Base-by-base conservation (phyloP, 2,888 invertebrate species). In the Phyllotreta cruciferae region DNA sequence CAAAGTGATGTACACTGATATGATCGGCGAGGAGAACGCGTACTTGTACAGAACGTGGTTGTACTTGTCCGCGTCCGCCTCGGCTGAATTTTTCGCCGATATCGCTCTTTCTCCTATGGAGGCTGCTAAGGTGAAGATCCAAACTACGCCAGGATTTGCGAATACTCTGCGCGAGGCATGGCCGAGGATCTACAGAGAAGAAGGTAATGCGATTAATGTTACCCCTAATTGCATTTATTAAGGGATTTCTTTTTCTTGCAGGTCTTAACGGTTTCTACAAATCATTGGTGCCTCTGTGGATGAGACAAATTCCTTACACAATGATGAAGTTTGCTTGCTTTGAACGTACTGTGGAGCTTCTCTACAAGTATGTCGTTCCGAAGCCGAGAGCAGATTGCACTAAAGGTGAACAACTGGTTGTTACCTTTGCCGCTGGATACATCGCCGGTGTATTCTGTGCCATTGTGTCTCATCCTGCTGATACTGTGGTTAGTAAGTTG, bases 291-390 rank as follows among this genome's bases (percentile, higher is more conserved):
- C 98, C 98, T 42, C 86, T 99, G 68, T 99, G 98, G 98, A 91
- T 94, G 83, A 85, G 98, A 74, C 98, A 99, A 86, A 99, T 99
- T 79, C 98, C 98, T 0, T 98, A 99, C 88, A 98, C 98, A 71
- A 99, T 99, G 98, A 98, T 98, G 98, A 99, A 98, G 86, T 98
- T 98, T 82, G 96, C 98, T 72, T 98, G 97, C 85, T 99, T 98
- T 83, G 98, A 98, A 83, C 89, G 93, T 79, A 99, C 98, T 9
- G 88, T 98, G 39, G 98, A 98, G 80, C 84, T 95, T 63, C 82
- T 99, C 49, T 99, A 99, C 85, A 75, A 74, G 82, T 84, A 87
- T 79, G 95, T 96, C 67, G 97, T 98, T 63, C 98, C 98, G 42
- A 98, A 97, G 82, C 96, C 97, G 64, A 88, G 98, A 73, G 87